These are phyloP conservation scores for Chelon labrosus DNA, from an alignment of 2,797 vertebrate species.

Conservation along the genomic window DNA sequence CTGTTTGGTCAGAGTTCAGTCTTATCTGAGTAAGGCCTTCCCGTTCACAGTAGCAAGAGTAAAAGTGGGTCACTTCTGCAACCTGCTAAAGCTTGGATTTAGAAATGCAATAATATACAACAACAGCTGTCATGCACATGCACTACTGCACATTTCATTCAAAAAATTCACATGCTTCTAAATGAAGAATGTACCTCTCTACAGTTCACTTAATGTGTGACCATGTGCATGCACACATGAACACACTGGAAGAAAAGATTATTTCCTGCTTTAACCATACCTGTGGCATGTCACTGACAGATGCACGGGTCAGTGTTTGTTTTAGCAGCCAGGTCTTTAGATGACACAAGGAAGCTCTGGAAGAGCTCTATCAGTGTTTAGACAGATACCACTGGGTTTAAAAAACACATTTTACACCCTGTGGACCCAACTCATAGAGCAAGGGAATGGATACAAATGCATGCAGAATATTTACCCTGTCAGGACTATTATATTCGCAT, in stretches of 20 bases:
- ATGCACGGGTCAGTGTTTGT: slow-evolving; percentile 79
- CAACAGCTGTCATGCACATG: neutral
- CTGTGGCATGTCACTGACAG: slow-evolving; percentile 70
- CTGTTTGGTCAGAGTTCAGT: slow-evolving; percentile 69
- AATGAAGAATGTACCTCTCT: neutral
- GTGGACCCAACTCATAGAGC: slow-evolving; percentile 29
- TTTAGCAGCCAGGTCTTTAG: slow-evolving; percentile 72
- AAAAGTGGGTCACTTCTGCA: slow-evolving; percentile 8
- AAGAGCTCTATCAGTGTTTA: slow-evolving; percentile 83
- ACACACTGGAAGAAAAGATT: slow-evolving; percentile 34
- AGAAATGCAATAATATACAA: neutral
- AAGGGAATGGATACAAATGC: slow-evolving; percentile 25
- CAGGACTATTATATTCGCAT: too few relatives aligned
- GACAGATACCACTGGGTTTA: slow-evolving; percentile 75
- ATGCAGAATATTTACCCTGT: neutral
- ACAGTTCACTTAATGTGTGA: neutral
- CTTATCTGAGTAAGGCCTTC: slow-evolving; percentile 65
- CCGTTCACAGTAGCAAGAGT: slow-evolving; percentile 45
- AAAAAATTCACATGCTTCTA: neutral
- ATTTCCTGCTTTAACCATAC: slow-evolving; percentile 74
- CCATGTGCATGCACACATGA: neutral
- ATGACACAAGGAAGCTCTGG: slow-evolving; percentile 77
- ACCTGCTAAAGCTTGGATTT: slow-evolving; percentile 2
- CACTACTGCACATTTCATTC: neutral
- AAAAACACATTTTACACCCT: slow-evolving; percentile 57